Evolutionary conservation across 2,797 vertebrate species (phyloP), one percentile per base, ranked within the genome.

Genomic region (Phrynocephalus guinanensis): DNA sequence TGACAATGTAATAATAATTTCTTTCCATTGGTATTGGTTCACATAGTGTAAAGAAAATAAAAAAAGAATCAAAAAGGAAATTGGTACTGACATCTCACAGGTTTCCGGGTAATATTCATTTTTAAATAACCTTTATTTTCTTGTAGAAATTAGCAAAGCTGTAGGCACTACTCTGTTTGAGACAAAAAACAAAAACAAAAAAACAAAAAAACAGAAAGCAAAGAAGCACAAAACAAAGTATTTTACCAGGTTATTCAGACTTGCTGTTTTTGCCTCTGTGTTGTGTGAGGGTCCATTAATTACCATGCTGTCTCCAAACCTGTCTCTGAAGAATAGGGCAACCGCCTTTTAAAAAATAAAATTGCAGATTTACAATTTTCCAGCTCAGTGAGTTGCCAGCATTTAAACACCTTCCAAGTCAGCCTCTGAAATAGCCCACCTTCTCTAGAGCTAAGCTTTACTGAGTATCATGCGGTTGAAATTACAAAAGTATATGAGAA

Each of bases 321-420:
- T 72, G 70, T 79, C 82, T 94, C 82, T 79, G 89, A 93, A 90
- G 88, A 94, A 92, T 48, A 88, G 75, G 75, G 79, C 91, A 90
- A 92, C 81, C 85, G 94, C 83, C 91, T 93, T 93, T 93, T 75
- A 60, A 72, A 9, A 82, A 95, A 94, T 92, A 93, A 92, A 95
- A 94, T 91, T 93, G 88, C 84, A 93, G 88, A 94, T 94, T 94
- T 93, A 94, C 87, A 94, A 95, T 95, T 95, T 95, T 94, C 92
- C 92, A 94, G 91, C 88, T 95, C 93, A 94, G 56, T 95, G 93
- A 94, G 87, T 94, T 87, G 80, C 44, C 89, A 87, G 81, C 90
- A 72, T 93, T 95, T 94, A 93, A 95, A 95, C 93, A 89, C 77
- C 94, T 85, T 86, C 88, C 91, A 90, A 94, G 86, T 81, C 86